Conservation (phyloP, 2,797 vertebrate species). For the Sebastes dallii region DNA sequence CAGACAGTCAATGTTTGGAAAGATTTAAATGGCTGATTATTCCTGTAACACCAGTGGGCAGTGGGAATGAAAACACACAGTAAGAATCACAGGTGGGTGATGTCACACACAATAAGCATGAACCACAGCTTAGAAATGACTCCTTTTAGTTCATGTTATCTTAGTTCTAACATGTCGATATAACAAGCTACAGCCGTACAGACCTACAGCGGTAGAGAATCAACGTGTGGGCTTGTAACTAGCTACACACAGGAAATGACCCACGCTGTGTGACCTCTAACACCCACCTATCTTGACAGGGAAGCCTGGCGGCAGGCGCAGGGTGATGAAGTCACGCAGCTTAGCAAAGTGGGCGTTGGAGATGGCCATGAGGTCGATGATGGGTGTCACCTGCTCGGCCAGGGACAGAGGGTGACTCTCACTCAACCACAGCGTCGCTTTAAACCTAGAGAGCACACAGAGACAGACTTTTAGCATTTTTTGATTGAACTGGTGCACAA, state of each 20-base stretch:
- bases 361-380: conserved; percentile 98
- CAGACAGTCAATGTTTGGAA: background rate
- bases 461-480: background rate
- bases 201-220: background rate
- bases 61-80: background rate
- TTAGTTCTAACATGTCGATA: background rate
- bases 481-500: background rate
- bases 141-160: background rate
- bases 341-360: conserved; percentile 97
- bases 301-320: conserved; percentile 93
- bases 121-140: background rate
- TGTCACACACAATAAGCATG: background rate
- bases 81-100: background rate
- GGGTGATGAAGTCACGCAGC: conserved; percentile 94
- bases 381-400: conserved; percentile 95
- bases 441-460: conserved; percentile 84
- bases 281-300: conserved; percentile 93
- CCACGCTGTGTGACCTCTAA: background rate
- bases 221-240: background rate
- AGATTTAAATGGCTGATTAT: background rate
- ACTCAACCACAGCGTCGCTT: conserved; percentile 94
- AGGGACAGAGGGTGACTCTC: conserved; percentile 93
- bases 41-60: background rate
- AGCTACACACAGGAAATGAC: background rate
- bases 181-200: background rate